Base-by-base conservation (phyloP, 2,888 invertebrate species). In the Diachrysia chrysitis region DNA sequence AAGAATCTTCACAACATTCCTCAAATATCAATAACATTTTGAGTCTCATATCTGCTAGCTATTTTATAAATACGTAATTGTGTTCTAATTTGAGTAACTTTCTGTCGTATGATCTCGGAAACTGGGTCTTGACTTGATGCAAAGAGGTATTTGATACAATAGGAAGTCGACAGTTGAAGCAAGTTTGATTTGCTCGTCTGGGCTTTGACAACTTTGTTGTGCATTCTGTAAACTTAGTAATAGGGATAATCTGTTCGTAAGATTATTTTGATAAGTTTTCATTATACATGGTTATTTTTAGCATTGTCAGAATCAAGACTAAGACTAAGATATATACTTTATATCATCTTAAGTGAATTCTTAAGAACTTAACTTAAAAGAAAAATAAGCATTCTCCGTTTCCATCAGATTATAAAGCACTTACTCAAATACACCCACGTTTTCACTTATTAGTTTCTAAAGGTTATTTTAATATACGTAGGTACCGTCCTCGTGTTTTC, bases 171-270 rank as follows among this genome's bases (percentile, higher is more conserved):
- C 42, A 48, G 53, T 21, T 55, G n/a, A 7, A 0, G 5, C n/a
- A 74, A 74, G 58, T 64, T 74, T 42, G 53, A 67, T 74, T 74
- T 61, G 53, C 35, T 17, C 35, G 63, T 62, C 58, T 58, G 55
- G 61, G 58, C 75, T 75, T 68, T 71, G 63, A 58, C 23, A 53
- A 48, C 56, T 35, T 71, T 58, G 51, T 74, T 70, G 19, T 4
- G n/a, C 9, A n/a, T 17, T 29, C 71, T 19, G n/a, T 21, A 25
- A 75, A 74, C 55, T 74, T 60, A 16, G 16, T 54, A 17, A 46
- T 59, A 19, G 32, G 14, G n/a, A 14, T 1, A 19, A 46, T 48
- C 16, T 57, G 53, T 48, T 48, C 6, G 10, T 12, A 10, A 17
- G 17, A 7, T 56, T 17, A 12, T 10, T 21, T 48, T 10, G 14